Percentiles rank a stretch among this genome's conserved stretches.
Conservation (phyloP, 2,797 vertebrate genomes). For the Smutsia temminckii region DNA sequence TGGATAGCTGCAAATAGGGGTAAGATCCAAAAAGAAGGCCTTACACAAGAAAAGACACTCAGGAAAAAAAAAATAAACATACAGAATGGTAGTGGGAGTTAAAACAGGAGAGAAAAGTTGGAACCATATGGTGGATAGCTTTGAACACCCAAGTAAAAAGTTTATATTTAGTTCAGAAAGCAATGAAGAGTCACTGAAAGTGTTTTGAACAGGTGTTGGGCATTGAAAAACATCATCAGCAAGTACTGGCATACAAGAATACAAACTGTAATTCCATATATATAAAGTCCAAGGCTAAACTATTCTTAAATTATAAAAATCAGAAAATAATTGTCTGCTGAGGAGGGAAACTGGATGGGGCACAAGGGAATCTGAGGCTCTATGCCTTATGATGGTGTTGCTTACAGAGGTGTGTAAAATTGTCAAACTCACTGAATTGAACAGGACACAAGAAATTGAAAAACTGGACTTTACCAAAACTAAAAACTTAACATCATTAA, state of each 20-base stretch:
- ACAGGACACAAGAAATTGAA: not conserved
- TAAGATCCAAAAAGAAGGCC: not conserved
- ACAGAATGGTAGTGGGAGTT: not conserved
- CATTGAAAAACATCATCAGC: not conserved
- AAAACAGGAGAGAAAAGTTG: not conserved
- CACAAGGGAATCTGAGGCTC: not conserved
- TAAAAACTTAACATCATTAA: not conserved
- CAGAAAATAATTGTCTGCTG: not conserved
- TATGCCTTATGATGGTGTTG: not conserved
- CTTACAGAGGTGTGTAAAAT: not conserved
- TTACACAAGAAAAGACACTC: not conserved
- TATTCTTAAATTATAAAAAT: constrained; percentile 36
- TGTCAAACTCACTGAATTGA: not conserved
- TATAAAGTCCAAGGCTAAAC: constrained; percentile 10
- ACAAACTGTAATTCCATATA: not conserved
- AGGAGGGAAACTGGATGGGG: not conserved
- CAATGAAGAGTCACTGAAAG: not conserved
- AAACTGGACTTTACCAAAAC: constrained; percentile 18
- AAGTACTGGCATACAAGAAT: not conserved
- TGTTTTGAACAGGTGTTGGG: constrained; percentile 5
- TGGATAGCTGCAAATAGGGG: not conserved
- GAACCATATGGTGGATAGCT: constrained; percentile 4
- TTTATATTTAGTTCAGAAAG: constrained; percentile 45
- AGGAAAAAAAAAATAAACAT: constrained; percentile 14
- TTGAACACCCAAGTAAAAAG: not conserved